Evolutionary conservation across 2,113 vertebrate species (phyloP), one percentile per base, ranked within the genome.

Genomic region (Coturnix japonica): DNA sequence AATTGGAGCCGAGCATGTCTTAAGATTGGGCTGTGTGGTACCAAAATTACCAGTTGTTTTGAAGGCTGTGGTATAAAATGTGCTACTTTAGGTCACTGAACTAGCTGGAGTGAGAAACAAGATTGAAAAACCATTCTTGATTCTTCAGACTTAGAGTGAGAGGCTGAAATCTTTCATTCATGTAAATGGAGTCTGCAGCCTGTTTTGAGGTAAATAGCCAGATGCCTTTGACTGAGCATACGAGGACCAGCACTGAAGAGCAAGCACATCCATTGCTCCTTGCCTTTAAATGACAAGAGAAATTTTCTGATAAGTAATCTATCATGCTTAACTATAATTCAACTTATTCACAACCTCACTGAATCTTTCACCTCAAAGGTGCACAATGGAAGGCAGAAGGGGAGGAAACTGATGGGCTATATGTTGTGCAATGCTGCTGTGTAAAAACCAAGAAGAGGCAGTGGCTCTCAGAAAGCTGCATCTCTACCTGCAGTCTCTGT

Each of bases 141-240:
- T 79, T 95, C 64, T 82, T 89, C 67, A 82, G 74, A 60, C 72
- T 94, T 87, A 87, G 43, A 82, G 41, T 25, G 64, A 95, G 64
- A 87, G 91, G 82, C 82, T 28, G 72, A 94, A 95, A 91, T 89
- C 51, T 63, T 81, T 94, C 70, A 87, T 86, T 91, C 67, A 44
- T 57, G 43, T 82, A 80, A 78, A 79, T 85, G 51, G 71, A 85
- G 89, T 85, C 81, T 85, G 71, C 84, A 92, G 61, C 91, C 71
- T 91, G 39, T 89, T 85, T 11, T 82, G 67, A 89, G 63, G 78
- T 81, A 93, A 87, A 93, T 77, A 11, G 35, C 67, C 85, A 90
- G 39, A 57, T 95, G 85, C 70, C 73, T 94, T 91, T 90, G 86
- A 82, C 72, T 47, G 81, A 85, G 61, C 26, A 15, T 23, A 78